phyloP scores from a whole-genome alignment of 2,888 invertebrate species.

The Cantharis rufa region DNA sequence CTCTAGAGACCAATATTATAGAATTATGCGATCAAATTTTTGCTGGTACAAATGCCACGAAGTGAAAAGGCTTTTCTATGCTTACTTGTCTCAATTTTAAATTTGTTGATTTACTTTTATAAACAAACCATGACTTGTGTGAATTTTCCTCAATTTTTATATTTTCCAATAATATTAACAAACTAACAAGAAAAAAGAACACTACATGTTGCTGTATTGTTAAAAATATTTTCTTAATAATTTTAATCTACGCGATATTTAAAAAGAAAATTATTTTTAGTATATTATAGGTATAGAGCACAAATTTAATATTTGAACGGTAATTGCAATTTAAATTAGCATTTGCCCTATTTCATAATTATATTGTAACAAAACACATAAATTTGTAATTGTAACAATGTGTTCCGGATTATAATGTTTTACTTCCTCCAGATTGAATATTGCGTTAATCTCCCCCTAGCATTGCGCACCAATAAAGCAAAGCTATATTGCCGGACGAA shows the following conservation, averaged over 20 bases:
- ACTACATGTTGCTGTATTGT: too few species aligned
- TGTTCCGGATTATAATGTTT: slow-evolving; percentile 46
- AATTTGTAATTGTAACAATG: slow-evolving; percentile 50
- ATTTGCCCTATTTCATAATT: slow-evolving; percentile 36
- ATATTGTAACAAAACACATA: slow-evolving; percentile 47
- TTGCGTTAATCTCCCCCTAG: slow-evolving; percentile 40
- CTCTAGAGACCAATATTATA: background rate
- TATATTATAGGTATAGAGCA: too few species aligned
- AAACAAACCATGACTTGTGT: background rate
- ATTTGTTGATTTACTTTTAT: background rate
- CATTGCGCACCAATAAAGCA: slow-evolving; percentile 15
- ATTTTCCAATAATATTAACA: too few species aligned
- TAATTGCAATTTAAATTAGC: slow-evolving; percentile 5
- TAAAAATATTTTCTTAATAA: too few species aligned
- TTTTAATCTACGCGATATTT: too few species aligned
- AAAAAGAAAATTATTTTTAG: too few species aligned
- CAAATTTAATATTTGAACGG: background rate
- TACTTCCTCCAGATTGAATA: slow-evolving; percentile 46
- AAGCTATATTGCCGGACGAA: background rate
- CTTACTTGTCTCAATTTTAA: background rate
- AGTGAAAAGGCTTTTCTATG: background rate
- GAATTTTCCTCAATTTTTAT: background rate
- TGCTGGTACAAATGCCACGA: background rate
- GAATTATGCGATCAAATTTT: background rate
- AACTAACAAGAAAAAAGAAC: too few species aligned